phyloP scores from a whole-genome alignment of 2,797 vertebrate species.

The Melopsittacus undulatus region DNA sequence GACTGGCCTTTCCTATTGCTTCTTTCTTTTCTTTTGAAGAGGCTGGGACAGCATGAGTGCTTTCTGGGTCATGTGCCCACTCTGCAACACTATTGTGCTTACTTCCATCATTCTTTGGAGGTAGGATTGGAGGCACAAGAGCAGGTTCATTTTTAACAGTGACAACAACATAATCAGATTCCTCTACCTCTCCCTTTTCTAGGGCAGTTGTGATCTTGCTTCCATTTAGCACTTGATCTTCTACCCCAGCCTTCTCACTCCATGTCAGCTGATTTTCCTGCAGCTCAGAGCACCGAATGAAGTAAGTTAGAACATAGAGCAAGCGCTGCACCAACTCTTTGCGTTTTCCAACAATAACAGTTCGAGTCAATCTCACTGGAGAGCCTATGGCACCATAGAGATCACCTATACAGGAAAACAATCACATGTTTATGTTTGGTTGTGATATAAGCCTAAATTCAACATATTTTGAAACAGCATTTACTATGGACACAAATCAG shows the following conservation, averaged over 20 bases:
- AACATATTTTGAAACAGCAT: not conserved
- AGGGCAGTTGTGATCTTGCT: slow-evolving; percentile 78
- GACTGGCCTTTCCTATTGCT: not conserved
- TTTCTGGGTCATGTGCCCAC: slow-evolving; percentile 1
- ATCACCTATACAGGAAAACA: slow-evolving; percentile 75
- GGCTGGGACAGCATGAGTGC: not conserved
- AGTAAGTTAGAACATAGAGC: slow-evolving; percentile 87
- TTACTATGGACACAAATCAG: not conserved
- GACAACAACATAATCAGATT: slow-evolving; percentile 84
- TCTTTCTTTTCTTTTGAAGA: slow-evolving; percentile 31
- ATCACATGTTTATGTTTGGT: not conserved
- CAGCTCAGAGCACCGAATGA: slow-evolving; percentile 88
- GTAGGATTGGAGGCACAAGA: slow-evolving; percentile 73
- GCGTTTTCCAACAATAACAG: slow-evolving; percentile 83
- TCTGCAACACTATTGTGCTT: not conserved
- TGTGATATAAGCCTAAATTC: not conserved
- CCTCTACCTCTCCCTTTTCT: slow-evolving; percentile 83
- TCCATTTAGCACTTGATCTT: slow-evolving; percentile 73
- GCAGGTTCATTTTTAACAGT: slow-evolving; percentile 78
- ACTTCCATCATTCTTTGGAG: not conserved
- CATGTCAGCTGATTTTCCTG: slow-evolving; percentile 82
- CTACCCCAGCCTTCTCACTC: slow-evolving; percentile 56
- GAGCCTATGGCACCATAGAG: slow-evolving; percentile 87
- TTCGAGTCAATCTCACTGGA: slow-evolving; percentile 84
- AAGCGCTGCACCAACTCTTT: slow-evolving; percentile 86